Evolutionary conservation across 1,140 invertebrate genomes (phyloP), one percentile per base, ranked within the genome.

Genomic region (Sesamia nonagrioides): DNA sequence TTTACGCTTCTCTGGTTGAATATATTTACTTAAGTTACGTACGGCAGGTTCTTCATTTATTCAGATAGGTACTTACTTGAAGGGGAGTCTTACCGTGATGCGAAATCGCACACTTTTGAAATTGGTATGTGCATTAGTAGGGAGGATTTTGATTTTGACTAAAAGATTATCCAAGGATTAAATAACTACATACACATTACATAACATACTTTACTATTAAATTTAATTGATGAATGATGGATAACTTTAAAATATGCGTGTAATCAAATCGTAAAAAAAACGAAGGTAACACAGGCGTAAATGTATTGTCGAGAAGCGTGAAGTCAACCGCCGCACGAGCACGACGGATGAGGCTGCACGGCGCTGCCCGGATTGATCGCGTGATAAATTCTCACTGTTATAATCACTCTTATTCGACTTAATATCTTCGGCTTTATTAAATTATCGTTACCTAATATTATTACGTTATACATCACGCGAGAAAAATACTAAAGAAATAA

Each of bases 201-300:
- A 3, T 27, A 27, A 27, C 27, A 27, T 27, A 27, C n/a, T n/a
- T n/a, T 27, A 27, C 27, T 27, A 27, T 27, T 27, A 27, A 27
- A 27, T 27, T 27, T 27, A 3, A 27, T 27, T 1, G n/a, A 42
- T 21, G 42, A 42, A 40, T 11, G 37, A 42, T 18, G 17, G 61
- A 42, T 66, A n/a, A 37, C n/a, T 42, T 69, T 17, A 33, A 50
- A 27, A 21, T 27, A 69, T 69, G 42, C 66, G 45, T 69, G 66
- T n/a, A 48, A 69, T 50, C 13, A 33, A 66, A 66, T 42, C 61
- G 17, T 66, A 66, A 63, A 66, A 63, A 42, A 35, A 40, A n/a
- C 27, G 27, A 1, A 27, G 27, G 40, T 33, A 60, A 15, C 40
- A 11, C 37, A 45, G 42, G 66, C 21, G 18, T 69, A 69, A 42